phyloP scores from a whole-genome alignment of 2,113 vertebrate species.

The Murina feae region DNA sequence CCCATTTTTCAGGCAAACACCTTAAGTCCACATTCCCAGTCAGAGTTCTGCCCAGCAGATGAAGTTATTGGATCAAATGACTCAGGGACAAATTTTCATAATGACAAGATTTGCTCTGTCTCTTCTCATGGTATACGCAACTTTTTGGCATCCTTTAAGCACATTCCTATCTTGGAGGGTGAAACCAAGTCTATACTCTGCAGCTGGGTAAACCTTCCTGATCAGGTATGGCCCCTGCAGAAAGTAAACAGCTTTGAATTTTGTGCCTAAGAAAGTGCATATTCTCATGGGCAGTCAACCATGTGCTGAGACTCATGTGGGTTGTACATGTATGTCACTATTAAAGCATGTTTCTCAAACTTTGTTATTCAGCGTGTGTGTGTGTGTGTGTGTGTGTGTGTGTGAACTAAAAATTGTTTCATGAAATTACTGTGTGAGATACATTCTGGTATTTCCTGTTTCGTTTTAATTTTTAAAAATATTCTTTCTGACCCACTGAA shows the following conservation, averaged over 20 bases:
- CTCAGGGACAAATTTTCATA: not conserved
- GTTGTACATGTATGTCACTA: not conserved
- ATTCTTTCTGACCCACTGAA: slow-evolving; percentile 37
- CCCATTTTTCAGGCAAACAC: not conserved
- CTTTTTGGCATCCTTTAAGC: not conserved
- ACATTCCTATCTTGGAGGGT: not conserved
- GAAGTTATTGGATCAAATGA: not conserved
- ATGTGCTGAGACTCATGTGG: not conserved
- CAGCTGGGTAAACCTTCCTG: not conserved
- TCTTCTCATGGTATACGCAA: not conserved
- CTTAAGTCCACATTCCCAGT: not conserved
- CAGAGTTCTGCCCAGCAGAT: not conserved
- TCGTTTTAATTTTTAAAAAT: slow-evolving; percentile 25
- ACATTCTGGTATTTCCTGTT: not conserved
- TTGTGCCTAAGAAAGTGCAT: not conserved
- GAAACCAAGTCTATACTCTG: not conserved
- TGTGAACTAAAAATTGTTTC: not conserved
- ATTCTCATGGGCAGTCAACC: not conserved
- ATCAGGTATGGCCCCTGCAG: slow-evolving; percentile 34
- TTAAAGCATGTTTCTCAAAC: not conserved
- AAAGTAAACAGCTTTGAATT: not conserved
- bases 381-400: not conserved
- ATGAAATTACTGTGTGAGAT: not conserved
- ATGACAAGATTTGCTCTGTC: not conserved
- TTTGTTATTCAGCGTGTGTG: not conserved